These are phyloP conservation scores for Odontesthes bonariensis DNA, from an alignment of 2,113 vertebrate genomes.

Conservation along the genomic window DNA sequence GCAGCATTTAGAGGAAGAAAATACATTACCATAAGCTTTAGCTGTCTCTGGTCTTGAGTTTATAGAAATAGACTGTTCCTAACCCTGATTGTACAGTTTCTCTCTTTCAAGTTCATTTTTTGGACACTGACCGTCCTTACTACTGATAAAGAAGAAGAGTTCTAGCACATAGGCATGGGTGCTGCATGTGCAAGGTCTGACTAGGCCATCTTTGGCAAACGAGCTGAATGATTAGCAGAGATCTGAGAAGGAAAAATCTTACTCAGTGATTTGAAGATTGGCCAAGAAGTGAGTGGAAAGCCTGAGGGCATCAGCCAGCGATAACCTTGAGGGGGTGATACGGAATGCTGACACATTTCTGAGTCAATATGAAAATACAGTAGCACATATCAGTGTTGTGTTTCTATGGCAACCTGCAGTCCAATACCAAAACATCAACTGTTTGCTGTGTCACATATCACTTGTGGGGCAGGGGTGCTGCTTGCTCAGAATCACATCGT, in stretches of 20 bases:
- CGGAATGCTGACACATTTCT: constrained; percentile 51
- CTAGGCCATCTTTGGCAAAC: neutral
- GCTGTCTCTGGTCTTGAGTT: constrained; percentile 28
- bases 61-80: constrained; percentile 23
- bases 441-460: constrained; percentile 2
- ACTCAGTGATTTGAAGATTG: constrained; percentile 6
- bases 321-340: constrained; percentile 41
- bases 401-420: constrained; percentile 61
- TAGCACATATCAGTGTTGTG: constrained; percentile 35
- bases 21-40: constrained; percentile 6
- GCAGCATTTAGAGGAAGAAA: constrained; percentile 21
- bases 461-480: constrained; percentile 14
- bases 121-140: neutral
- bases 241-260: constrained; percentile 4
- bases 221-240: constrained; percentile 2
- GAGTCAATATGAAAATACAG: constrained; percentile 42
- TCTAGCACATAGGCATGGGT: neutral
- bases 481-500: neutral
- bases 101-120: constrained; percentile 1
- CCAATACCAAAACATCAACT: constrained; percentile 58
- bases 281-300: constrained; percentile 34
- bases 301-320: constrained; percentile 17
- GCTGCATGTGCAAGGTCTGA: neutral
- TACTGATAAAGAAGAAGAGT: neutral
- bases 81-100: neutral